phyloP scores from a whole-genome alignment of 2,888 invertebrate species.

The Lobophora halterata region DNA sequence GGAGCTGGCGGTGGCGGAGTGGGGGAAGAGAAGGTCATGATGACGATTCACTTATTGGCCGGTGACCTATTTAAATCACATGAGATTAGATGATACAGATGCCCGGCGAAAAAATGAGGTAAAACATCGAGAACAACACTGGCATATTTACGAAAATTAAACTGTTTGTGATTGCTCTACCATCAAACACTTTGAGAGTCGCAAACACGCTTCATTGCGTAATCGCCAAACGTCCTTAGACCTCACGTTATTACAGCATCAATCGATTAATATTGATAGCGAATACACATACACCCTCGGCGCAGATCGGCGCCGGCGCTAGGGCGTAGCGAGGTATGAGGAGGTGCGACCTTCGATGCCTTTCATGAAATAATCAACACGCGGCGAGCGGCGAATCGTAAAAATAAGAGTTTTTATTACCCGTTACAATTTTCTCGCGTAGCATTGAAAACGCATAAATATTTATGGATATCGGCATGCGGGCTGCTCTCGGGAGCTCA shows the following conservation, averaged over 20 bases:
- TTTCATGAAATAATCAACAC: slow-evolving; percentile 34
- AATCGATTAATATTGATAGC: slow-evolving; percentile 23
- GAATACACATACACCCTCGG: slow-evolving; percentile 3
- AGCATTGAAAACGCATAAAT: slow-evolving; percentile 34
- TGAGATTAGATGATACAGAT: too few species aligned
- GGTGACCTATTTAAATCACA: too few species aligned
- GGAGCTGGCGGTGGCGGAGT: too few species aligned
- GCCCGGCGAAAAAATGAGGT: too few species aligned
- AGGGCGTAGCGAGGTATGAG: not conserved
- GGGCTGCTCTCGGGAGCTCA: slow-evolving; percentile 17
- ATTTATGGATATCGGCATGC: slow-evolving; percentile 31
- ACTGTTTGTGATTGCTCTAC: too few species aligned
- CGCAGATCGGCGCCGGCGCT: not conserved
- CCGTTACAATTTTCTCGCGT: slow-evolving; percentile 32
- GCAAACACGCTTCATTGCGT: slow-evolving; percentile 12
- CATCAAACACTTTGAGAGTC: not conserved
- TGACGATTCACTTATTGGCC: too few species aligned
- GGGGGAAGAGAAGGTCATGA: too few species aligned
- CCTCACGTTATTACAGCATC: slow-evolving; percentile 14
- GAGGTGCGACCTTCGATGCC: slow-evolving; percentile 1
- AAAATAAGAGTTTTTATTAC: slow-evolving; percentile 36
- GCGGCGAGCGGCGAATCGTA: slow-evolving; percentile 30
- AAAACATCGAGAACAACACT: not conserved
- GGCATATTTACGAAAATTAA: not conserved
- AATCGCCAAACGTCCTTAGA: slow-evolving; percentile 15